phyloP scores from a whole-genome alignment of 2,113 vertebrate species.

The Oncorhynchus mykiss region DNA sequence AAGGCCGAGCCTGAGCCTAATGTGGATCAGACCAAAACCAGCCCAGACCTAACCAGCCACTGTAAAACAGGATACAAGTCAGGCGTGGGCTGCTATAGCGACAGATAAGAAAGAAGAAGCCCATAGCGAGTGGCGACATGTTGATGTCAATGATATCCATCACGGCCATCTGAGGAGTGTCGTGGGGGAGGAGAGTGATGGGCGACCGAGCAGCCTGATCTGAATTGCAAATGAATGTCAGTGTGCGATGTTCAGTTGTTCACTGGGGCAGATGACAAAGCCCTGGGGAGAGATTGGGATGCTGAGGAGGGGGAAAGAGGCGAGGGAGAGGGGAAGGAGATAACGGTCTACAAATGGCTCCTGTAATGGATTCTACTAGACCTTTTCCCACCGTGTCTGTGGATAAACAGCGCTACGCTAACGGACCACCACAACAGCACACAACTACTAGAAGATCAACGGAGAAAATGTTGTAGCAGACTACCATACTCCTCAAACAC shows the following conservation, averaged over 20 bases:
- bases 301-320: not conserved
- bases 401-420: too few species aligned
- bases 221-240: conserved; percentile 35
- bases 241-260: not conserved
- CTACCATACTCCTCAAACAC: too few species aligned
- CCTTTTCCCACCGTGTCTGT: too few species aligned
- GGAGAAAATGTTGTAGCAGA: too few species aligned
- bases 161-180: not conserved
- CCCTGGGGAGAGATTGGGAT: not conserved
- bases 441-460: too few species aligned
- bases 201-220: conserved; percentile 17
- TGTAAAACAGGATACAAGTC: not conserved
- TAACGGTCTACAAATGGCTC: too few species aligned
- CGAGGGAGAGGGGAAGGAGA: too few species aligned
- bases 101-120: not conserved
- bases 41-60: not conserved
- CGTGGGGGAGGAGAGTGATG: too few species aligned
- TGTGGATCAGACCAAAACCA: conserved; percentile 31
- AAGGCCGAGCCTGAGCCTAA: conserved; percentile 4
- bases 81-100: not conserved
- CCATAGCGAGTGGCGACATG: not conserved
- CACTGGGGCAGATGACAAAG: not conserved
- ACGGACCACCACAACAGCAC: too few species aligned
- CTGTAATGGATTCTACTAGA: too few species aligned
- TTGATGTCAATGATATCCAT: conserved; percentile 23